Evolutionary conservation across 2,113 vertebrate genomes (phyloP), one percentile per base, ranked within the genome.

Genomic region (Cathartes aura): DNA sequence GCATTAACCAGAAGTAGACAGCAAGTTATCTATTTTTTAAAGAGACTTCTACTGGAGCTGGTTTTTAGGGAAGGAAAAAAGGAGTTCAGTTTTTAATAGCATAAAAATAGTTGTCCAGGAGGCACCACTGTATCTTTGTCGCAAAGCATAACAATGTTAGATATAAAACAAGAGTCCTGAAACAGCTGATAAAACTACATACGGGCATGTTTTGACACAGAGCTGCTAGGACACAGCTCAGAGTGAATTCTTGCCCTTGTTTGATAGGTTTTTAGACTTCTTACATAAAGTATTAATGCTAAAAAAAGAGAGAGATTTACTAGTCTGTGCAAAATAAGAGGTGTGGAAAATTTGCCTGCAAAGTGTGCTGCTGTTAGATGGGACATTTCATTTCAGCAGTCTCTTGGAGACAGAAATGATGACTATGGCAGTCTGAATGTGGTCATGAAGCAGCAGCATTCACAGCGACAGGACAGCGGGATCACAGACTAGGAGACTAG

Each of bases 1-100:
- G 89, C 93, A 97, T 96, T 96, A 97, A 95, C 55, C 32, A 92
- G 86, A 85, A 94, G 88, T 80, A 88, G 97, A 97, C 93, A 88
- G 97, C 92, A 91, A 96, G 67, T 82, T 92, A 52, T 86, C 83
- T 88, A 15, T 90, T 88, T 96, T 94, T 97, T 75, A 55, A 80
- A 83, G 70, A 63, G 36, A 74, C 73, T 73, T 75, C 29, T 40
- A 22, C 53, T 29, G 58, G 40, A 62, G 34, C 48, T 78, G 67
- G 9, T 40, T 90, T 94, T 94, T 80, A 95, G 90, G 81, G 50
- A 59, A 74, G 53, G 62, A 80, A 95, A 94, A 95, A 78, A 76
- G 53, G 10, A 50, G 24, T 78, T 91, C 70, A 93, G 90, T 92
- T 98, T 98, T 96, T 85, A 97, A 94, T 55, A 94, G 96, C 71